phyloP scores from a whole-genome alignment of 1,140 invertebrate genomes.

The Sminthurides bifidus region DNA sequence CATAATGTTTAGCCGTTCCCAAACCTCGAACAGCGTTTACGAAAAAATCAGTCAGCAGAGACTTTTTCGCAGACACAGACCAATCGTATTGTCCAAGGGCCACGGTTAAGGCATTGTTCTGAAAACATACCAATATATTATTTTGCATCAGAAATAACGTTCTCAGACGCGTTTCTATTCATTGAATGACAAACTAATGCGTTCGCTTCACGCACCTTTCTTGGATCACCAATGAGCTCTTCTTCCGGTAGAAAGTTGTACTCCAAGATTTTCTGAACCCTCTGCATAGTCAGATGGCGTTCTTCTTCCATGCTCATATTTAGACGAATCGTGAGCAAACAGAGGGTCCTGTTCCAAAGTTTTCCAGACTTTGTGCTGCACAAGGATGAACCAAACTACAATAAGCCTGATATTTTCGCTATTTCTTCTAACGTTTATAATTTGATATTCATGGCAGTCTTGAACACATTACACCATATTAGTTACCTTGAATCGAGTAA shows the following conservation, averaged over 20 bases:
- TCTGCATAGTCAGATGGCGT: constrained; percentile 38
- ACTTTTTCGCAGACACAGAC: constrained; percentile 40
- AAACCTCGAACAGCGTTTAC: constrained; percentile 32
- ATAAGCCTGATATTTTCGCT: not conserved
- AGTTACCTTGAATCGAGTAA: constrained; percentile 32
- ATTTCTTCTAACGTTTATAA: not conserved
- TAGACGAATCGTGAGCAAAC: constrained; percentile 38
- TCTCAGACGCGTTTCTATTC: not conserved
- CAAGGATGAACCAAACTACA: not conserved
- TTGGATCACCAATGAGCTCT: constrained; percentile 39
- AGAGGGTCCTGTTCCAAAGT: constrained; percentile 44
- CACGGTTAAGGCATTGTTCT: constrained; percentile 12
- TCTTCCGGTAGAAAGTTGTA: constrained; percentile 41
- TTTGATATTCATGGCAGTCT: not conserved
- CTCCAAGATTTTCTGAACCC: constrained; percentile 40
- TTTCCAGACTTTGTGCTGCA: constrained; percentile 42
- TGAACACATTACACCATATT: no score
- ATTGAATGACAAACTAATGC: not conserved
- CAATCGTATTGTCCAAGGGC: constrained; percentile 45
- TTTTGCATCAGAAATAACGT: not conserved
- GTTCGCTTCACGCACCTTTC: constrained; percentile 6
- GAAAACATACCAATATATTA: not conserved
- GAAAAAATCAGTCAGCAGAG: constrained; percentile 35
- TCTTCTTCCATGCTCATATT: constrained; percentile 51
- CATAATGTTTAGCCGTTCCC: constrained; percentile 40